Evolutionary conservation across 2,113 vertebrate genomes (phyloP).

Genomic region (Xiphorhynchus elegans): DNA sequence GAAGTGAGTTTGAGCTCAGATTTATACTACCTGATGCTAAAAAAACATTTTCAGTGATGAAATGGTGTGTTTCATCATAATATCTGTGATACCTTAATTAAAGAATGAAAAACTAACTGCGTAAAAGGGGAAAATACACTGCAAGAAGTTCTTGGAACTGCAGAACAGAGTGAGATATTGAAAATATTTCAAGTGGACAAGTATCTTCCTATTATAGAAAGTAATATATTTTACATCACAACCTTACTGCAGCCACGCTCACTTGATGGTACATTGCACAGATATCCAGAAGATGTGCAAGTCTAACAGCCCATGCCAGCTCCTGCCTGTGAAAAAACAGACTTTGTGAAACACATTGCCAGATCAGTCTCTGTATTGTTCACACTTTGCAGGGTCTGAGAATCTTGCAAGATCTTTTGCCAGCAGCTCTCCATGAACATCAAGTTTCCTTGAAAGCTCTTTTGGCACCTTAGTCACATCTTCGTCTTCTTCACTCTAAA

Average conservation of each 20-base stretch:
- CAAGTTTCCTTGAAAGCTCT: neutral
- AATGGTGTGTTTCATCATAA: neutral
- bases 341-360: neutral
- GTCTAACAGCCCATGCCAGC: slow-evolving; percentile 23
- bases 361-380: slow-evolving; percentile 3
- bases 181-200: neutral
- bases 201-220: neutral
- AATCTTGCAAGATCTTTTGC: neutral
- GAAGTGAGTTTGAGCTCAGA: neutral
- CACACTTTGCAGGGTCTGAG: slow-evolving; percentile 19
- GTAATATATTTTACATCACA: neutral
- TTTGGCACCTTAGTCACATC: neutral
- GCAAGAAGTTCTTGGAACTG: neutral
- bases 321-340: slow-evolving; percentile 17
- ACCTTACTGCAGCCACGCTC: neutral
- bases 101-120: neutral
- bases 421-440: neutral
- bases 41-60: neutral
- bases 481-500: neutral
- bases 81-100: neutral
- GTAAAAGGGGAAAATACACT: neutral
- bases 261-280: neutral
- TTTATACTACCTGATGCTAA: neutral
- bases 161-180: neutral
- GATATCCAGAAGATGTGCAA: slow-evolving; percentile 9